Evolutionary conservation across 2,113 vertebrate genomes (phyloP).

Genomic region (Naja naja): DNA sequence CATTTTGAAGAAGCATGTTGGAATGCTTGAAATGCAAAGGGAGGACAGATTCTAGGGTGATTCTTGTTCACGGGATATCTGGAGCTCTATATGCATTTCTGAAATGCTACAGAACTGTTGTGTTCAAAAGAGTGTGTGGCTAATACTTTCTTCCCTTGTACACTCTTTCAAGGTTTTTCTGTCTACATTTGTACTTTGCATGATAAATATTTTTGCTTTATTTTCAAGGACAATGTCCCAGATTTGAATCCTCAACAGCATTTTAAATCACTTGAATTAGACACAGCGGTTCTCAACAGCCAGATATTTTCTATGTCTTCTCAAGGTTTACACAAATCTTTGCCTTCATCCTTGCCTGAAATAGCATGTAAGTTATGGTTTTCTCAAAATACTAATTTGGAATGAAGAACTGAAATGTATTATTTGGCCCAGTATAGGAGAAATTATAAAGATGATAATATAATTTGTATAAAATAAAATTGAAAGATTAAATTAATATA

Average conservation of each 20-base stretch:
- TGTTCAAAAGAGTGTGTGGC: neutral
- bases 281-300: slow-evolving; percentile 65
- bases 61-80: neutral
- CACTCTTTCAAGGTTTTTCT: slow-evolving; percentile 10
- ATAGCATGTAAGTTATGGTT: slow-evolving; percentile 69
- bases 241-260: slow-evolving; percentile 68
- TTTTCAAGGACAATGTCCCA: slow-evolving; percentile 68
- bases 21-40: neutral
- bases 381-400: neutral
- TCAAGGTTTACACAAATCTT: slow-evolving; percentile 74
- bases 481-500: neutral
- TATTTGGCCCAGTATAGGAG: neutral
- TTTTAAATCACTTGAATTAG: slow-evolving; percentile 67
- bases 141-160: neutral
- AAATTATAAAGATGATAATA: neutral
- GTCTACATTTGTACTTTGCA: neutral
- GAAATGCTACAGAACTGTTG: neutral
- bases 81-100: neutral
- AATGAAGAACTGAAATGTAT: slow-evolving; percentile 4
- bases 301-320: slow-evolving; percentile 72
- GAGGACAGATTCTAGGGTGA: neutral
- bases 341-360: slow-evolving; percentile 68
- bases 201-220: neutral
- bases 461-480: neutral
- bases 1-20: neutral